Conservation (phyloP, 2,797 vertebrate genomes). For the Anabas testudineus region DNA sequence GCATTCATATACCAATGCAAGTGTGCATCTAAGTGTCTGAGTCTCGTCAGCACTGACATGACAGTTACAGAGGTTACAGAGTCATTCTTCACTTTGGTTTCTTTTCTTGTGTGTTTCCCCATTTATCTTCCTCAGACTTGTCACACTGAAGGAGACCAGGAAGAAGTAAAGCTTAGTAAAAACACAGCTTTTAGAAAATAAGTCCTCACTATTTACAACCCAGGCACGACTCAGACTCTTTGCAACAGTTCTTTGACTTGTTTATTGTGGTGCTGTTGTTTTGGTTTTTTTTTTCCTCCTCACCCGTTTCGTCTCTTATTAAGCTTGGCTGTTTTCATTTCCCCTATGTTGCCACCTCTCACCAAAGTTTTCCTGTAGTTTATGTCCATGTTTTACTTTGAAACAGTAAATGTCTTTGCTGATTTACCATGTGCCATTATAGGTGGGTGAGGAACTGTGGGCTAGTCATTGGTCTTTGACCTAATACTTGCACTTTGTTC, state of each 20-base stretch:
- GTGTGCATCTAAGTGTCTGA: constrained; percentile 15
- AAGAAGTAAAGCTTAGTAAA: constrained; percentile 47
- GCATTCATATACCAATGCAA: constrained; percentile 8
- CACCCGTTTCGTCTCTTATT: constrained; percentile 17
- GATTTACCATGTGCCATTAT: constrained; percentile 58
- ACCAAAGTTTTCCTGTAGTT: constrained; percentile 35
- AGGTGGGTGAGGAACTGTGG: constrained; percentile 14
- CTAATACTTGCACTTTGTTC: background rate
- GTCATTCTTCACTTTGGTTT: constrained; percentile 55
- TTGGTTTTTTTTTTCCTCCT: constrained; percentile 1
- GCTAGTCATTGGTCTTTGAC: constrained; percentile 9
- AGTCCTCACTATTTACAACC: constrained; percentile 55
- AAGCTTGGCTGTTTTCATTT: constrained; percentile 44
- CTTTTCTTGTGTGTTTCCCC: constrained; percentile 31
- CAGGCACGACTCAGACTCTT: constrained; percentile 27
- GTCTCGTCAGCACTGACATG: constrained; percentile 45
- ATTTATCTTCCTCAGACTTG: constrained; percentile 69
- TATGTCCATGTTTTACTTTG: constrained; percentile 46
- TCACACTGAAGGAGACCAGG: constrained; percentile 70
- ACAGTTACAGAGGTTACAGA: constrained; percentile 28
- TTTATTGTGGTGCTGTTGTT: constrained; percentile 60
- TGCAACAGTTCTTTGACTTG: constrained; percentile 55
- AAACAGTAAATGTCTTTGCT: constrained; percentile 50
- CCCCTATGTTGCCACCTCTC: constrained; percentile 39
- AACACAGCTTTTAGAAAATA: constrained; percentile 54